Evolutionary conservation across 1,140 invertebrate genomes (phyloP), one percentile per base, ranked within the genome.

Genomic region (Orius insidiosus): DNA sequence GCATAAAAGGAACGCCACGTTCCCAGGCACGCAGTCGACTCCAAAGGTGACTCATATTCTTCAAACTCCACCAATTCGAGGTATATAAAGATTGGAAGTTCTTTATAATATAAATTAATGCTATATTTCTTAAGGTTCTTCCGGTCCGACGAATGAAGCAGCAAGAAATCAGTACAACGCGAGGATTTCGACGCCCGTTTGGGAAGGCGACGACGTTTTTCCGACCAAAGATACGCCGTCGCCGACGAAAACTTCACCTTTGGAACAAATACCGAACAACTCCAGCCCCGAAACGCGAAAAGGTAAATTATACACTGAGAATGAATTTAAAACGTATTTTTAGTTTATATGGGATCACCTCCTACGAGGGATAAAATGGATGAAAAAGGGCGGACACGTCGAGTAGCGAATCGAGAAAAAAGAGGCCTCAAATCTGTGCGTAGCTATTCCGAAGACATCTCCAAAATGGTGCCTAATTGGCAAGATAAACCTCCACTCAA

Each of bases 1-100:
- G 36, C 78, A 83, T 55, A 85, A 84, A 63, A 67, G 80, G 46
- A 86, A 86, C 59, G 81, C 83, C 0, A 80, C 77, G n/a, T 80
- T 80, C 60, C n/a, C 77, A 34, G 75, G 76, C n/a, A 73, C 74
- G n/a, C 75, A 78, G 55, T 68, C 74, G 5, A 68, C 63, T 38
- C 15, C 41, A 1, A 48, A 51, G n/a, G 11, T 37, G 32, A 33
- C 48, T 50, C 47, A 38, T 46, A 49, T 47, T 54, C 51, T 57
- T 37, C 49, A 58, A 34, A 46, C 53, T 30, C 36, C 52, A 9
- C 62, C 64, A 15, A 56, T 68, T 49, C 57, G 64, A 59, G 64
- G n/a, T n/a, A n/a, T n/a, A n/a, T n/a, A n/a, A n/a, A n/a, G n/a
- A n/a, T n/a, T n/a, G n/a, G n/a, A n/a, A n/a, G n/a, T n/a, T n/a